Percentiles rank a stretch among this genome's conserved stretches.
These are phyloP conservation scores for Leptinotarsa peninsularis DNA, from an alignment of 2,888 invertebrate genomes.

Conservation along the genomic window DNA sequence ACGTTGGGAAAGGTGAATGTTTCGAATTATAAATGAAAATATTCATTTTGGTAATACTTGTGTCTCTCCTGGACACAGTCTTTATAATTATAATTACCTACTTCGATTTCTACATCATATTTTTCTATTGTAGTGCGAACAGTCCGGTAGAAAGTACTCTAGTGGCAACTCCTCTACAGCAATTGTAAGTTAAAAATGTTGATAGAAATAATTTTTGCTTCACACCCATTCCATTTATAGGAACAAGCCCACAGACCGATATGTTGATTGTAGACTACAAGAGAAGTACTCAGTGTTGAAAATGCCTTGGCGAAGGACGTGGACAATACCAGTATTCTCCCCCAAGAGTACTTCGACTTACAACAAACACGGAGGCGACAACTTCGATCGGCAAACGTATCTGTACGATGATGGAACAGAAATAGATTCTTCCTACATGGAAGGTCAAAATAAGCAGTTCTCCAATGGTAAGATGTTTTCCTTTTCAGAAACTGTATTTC, in stretches of 20 bases:
- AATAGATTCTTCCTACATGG: conserved; percentile 44
- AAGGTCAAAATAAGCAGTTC: conserved; percentile 33
- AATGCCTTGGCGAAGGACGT: conserved; percentile 48
- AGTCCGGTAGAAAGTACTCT: not conserved
- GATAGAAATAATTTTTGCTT: not conserved
- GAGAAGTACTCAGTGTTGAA: conserved; percentile 51
- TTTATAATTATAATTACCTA: not conserved
- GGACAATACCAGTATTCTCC: conserved; percentile 47
- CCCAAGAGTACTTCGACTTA: conserved; percentile 30
- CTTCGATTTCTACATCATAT: not conserved
- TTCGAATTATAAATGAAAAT: too few species aligned
- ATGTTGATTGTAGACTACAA: conserved; percentile 45
- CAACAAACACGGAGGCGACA: conserved; percentile 28
- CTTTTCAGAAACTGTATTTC: too few species aligned
- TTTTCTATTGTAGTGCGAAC: not conserved
- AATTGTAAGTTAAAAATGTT: not conserved
- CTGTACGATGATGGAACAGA: conserved; percentile 52
- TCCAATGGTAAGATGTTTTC: conserved; percentile 21
- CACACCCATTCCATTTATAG: not conserved
- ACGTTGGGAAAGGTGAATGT: too few species aligned
- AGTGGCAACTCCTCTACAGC: not conserved
- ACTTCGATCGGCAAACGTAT: conserved; percentile 49
- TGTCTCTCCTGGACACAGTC: not conserved
- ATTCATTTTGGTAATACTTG: too few species aligned
- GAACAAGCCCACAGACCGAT: conserved; percentile 22